Evolutionary conservation across 2,888 invertebrate species (phyloP).

Genomic region (Mesorhabditis sp.): DNA sequence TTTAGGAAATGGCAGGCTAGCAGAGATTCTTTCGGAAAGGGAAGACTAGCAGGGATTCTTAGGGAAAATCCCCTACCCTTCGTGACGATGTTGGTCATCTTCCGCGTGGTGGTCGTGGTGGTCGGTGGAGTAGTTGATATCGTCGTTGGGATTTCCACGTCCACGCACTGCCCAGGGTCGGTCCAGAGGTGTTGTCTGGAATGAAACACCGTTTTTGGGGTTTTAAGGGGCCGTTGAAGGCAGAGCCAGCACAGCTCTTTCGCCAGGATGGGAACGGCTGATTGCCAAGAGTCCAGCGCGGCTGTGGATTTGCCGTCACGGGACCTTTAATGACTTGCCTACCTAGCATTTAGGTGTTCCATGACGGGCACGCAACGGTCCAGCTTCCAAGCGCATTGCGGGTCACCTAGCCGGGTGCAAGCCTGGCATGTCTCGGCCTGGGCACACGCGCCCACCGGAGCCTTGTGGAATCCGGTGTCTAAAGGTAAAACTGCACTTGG

Average conservation of each 20-base stretch:
- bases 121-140: not conserved
- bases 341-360: not conserved
- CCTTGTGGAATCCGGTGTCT: not conserved
- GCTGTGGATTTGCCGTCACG: not conserved
- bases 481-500: not conserved
- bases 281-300: too few species aligned
- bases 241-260: too few species aligned
- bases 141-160: too few species aligned
- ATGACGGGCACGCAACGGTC: not conserved
- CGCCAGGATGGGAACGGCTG: too few species aligned
- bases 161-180: too few species aligned
- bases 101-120: not conserved
- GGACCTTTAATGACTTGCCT: not conserved
- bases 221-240: too few species aligned
- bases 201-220: too few species aligned
- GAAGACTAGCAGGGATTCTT: too few species aligned
- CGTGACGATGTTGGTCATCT: not conserved
- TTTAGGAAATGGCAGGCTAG: too few species aligned
- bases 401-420: constrained; percentile 27
- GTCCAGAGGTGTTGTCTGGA: too few species aligned
- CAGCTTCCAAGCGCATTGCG: constrained; percentile 32
- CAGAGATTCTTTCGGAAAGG: too few species aligned
- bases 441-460: constrained; percentile 24
- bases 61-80: too few species aligned
- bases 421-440: constrained; percentile 21